A percentile compares a stretch with the other conserved stretches of the same genome.
Conservation (phyloP, 2,113 vertebrate genomes). For the Capra hircus region DNA sequence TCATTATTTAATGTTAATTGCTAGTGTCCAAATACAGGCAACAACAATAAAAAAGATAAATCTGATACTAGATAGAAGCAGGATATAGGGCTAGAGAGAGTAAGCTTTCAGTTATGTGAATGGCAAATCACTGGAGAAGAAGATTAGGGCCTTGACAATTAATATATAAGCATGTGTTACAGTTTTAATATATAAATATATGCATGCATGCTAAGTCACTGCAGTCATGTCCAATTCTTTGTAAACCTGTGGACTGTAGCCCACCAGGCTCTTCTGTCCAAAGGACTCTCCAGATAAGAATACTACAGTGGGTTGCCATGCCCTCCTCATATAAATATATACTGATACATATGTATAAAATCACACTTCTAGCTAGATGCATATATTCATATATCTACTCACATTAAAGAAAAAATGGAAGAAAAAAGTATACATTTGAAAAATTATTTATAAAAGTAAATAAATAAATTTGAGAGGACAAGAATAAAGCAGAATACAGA, state of each 20-base stretch:
- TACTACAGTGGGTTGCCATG: not conserved
- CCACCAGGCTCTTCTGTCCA: not conserved
- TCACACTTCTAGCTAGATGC: not conserved
- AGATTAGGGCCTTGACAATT: not conserved
- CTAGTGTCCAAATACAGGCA: not conserved
- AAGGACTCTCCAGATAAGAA: not conserved
- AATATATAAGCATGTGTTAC: not conserved
- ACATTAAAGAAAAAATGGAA: not conserved
- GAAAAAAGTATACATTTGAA: not conserved
- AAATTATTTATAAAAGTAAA: not conserved
- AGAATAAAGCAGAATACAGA: not conserved
- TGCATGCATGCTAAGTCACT: not conserved
- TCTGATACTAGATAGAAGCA: not conserved
- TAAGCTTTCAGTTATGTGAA: not conserved
- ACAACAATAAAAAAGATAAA: not conserved
- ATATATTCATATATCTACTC: not conserved
- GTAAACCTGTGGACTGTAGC: not conserved
- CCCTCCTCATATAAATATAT: not conserved
- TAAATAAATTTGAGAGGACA: not conserved
- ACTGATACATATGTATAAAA: not conserved
- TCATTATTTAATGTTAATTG: not conserved
- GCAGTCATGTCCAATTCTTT: not conserved
- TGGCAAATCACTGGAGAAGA: not conserved
- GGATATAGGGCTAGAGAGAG: not conserved
- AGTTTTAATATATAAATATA: not conserved